phyloP scores from a whole-genome alignment of 2,797 vertebrate species.

The Eulemur mongoz region DNA sequence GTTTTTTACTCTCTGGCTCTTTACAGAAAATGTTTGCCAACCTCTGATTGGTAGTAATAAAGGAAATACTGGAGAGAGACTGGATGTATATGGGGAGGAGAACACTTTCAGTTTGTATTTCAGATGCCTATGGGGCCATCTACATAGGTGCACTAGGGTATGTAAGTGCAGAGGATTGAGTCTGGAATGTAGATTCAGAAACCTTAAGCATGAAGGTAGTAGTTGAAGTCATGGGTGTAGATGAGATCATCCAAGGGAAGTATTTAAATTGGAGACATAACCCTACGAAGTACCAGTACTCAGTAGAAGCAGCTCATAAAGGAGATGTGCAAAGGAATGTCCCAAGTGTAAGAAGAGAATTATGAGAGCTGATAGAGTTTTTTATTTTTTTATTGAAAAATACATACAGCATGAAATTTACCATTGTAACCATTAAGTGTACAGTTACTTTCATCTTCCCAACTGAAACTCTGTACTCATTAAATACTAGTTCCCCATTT shows the following conservation, averaged over 20 bases:
- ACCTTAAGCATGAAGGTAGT: neutral
- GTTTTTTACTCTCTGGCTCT: neutral
- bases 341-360: neutral
- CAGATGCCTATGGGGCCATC: neutral
- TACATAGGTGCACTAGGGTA: neutral
- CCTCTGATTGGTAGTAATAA: neutral
- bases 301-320: neutral
- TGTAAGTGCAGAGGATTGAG: neutral
- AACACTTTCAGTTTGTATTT: neutral
- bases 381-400: conserved; percentile 29
- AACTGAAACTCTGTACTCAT: neutral
- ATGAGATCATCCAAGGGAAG: neutral
- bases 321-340: neutral
- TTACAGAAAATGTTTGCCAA: neutral
- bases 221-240: neutral
- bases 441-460: neutral
- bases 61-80: neutral
- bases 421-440: neutral
- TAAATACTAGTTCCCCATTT: neutral
- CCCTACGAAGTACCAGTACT: neutral
- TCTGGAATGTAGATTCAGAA: neutral
- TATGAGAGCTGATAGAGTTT: neutral
- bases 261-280: neutral
- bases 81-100: neutral
- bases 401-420: neutral